phyloP scores from a whole-genome alignment of 2,797 vertebrate genomes.

The Pipistrellus pipistrellus region DNA sequence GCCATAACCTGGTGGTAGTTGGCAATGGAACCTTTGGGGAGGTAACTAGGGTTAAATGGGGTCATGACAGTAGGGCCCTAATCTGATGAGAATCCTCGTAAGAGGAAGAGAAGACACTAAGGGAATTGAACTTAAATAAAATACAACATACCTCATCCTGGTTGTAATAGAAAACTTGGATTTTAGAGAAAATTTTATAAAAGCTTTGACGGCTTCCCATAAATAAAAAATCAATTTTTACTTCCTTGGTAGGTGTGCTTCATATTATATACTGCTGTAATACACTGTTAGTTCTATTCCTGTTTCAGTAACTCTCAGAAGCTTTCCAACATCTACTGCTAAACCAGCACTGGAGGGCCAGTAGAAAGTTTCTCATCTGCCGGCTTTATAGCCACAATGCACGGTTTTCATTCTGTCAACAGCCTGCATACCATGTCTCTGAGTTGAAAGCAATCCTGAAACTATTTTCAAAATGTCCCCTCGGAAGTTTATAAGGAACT shows the following conservation, averaged over 20 bases:
- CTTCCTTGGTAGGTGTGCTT: neutral
- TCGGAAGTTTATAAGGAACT: neutral
- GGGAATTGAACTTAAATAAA: slow-evolving; percentile 70
- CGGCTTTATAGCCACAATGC: neutral
- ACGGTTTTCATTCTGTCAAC: neutral
- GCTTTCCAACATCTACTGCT: neutral
- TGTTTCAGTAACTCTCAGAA: neutral
- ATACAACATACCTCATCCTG: slow-evolving; percentile 37
- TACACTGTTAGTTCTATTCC: neutral
- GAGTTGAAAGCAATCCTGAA: slow-evolving; percentile 28
- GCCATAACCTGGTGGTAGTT: neutral
- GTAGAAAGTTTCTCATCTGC: neutral
- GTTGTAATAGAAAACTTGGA: slow-evolving; percentile 62
- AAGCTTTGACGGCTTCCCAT: neutral
- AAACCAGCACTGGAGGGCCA: neutral
- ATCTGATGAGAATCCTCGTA: neutral
- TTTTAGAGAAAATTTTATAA: slow-evolving; percentile 60
- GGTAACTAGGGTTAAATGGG: neutral
- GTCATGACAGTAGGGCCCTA: neutral
- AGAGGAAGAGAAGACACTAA: neutral
- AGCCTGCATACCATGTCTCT: neutral
- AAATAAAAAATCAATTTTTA: slow-evolving; percentile 5
- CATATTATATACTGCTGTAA: slow-evolving; percentile 20
- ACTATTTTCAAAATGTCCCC: neutral
- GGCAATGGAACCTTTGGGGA: neutral